phyloP scores from a whole-genome alignment of 1,140 invertebrate species.

The Mizuhopecten yessoensis region DNA sequence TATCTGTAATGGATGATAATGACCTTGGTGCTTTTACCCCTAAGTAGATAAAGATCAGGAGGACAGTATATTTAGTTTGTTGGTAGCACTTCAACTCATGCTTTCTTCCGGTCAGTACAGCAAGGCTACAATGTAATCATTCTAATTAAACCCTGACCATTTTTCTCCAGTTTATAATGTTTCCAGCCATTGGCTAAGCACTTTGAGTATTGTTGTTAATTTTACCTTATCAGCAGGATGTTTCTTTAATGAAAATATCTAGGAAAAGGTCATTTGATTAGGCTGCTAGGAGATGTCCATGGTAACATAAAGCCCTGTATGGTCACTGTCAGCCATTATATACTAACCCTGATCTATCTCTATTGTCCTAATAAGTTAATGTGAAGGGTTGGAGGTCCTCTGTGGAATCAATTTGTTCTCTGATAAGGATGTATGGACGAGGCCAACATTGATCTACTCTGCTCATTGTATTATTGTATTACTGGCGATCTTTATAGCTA shows the following conservation, averaged over 20 bases:
- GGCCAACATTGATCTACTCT: too few species aligned
- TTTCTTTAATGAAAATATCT: neutral
- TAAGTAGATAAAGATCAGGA: slow-evolving; percentile 14
- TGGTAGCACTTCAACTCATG: neutral
- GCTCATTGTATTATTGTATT: too few species aligned
- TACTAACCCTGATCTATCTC: too few species aligned
- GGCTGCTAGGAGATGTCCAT: too few species aligned
- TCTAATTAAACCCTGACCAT: neutral
- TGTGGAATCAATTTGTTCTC: neutral
- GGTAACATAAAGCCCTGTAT: too few species aligned
- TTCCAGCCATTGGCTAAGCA: neutral
- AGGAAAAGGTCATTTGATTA: neutral
- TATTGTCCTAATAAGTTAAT: too few species aligned
- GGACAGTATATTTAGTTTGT: neutral
- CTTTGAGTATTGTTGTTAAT: neutral
- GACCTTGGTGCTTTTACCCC: neutral
- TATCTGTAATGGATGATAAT: neutral
- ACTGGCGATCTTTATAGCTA: too few species aligned
- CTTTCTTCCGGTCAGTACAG: neutral
- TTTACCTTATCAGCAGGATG: neutral
- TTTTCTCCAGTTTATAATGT: neutral
- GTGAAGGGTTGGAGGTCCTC: too few species aligned
- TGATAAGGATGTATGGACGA: neutral
- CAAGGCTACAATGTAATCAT: neutral
- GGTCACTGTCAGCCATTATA: too few species aligned